Conservation (phyloP, 2,113 vertebrate species). For the Todiramphus chloris region DNA sequence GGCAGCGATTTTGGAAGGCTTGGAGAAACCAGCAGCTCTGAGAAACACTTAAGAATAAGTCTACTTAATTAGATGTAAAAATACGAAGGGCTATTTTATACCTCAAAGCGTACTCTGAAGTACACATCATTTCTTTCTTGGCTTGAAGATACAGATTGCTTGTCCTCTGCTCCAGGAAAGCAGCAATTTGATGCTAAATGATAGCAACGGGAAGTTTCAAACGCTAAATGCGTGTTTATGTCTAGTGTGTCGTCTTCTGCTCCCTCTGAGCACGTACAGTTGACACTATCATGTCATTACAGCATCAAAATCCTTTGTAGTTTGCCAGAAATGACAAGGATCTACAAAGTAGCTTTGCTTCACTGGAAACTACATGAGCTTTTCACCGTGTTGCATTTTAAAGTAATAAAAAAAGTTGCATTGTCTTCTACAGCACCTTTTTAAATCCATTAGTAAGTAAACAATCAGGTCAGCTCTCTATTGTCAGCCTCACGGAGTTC, state of each 20-base stretch:
- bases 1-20: background rate
- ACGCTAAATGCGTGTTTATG: background rate
- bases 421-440: background rate
- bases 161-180: background rate
- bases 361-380: background rate
- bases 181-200: background rate
- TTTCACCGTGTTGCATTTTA: background rate
- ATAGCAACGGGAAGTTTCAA: background rate
- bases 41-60: background rate
- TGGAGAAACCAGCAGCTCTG: background rate
- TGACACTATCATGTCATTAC: fast-evolving
- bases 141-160: background rate
- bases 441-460: background rate
- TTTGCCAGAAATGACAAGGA: background rate
- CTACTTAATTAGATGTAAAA: background rate
- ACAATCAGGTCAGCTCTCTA: background rate
- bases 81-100: background rate
- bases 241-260: background rate
- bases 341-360: background rate
- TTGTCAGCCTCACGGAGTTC: background rate
- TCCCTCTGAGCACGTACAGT: background rate
- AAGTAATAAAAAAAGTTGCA: background rate
- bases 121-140: background rate
- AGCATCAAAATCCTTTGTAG: background rate
- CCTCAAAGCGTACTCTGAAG: background rate